Evolutionary conservation across 2,113 vertebrate species (phyloP).

Genomic region (Phalacrocorax brasilianus): DNA sequence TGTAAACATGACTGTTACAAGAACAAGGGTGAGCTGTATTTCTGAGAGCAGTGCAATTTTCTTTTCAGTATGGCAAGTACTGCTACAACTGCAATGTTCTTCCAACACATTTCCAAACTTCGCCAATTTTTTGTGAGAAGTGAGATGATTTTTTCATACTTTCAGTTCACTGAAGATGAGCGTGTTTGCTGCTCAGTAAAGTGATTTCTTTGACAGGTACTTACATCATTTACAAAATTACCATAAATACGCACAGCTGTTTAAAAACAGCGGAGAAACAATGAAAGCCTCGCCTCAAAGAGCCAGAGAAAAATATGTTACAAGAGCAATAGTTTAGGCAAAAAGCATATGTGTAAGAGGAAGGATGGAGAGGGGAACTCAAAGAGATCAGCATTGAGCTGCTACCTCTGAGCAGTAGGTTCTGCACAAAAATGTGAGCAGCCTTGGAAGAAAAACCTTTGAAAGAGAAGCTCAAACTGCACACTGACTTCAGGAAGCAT

Average conservation of each 20-base stretch:
- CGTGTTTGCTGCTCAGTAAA: neutral
- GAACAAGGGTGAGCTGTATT: neutral
- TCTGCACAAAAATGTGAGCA: neutral
- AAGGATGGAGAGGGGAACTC: neutral
- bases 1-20: neutral
- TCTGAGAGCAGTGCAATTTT: neutral
- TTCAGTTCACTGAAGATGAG: neutral
- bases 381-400: neutral
- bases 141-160: neutral
- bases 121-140: neutral
- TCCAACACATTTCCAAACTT: fast-evolving
- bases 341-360: neutral
- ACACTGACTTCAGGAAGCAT: neutral
- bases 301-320: neutral
- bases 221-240: neutral
- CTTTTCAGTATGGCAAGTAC: neutral
- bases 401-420: neutral
- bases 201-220: neutral
- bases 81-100: neutral
- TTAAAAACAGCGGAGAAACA: neutral
- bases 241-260: neutral
- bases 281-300: neutral
- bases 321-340: neutral
- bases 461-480: neutral
- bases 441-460: neutral